Evolutionary conservation across 2,797 vertebrate species (phyloP).

Genomic region (Gephyroberyx darwinii): DNA sequence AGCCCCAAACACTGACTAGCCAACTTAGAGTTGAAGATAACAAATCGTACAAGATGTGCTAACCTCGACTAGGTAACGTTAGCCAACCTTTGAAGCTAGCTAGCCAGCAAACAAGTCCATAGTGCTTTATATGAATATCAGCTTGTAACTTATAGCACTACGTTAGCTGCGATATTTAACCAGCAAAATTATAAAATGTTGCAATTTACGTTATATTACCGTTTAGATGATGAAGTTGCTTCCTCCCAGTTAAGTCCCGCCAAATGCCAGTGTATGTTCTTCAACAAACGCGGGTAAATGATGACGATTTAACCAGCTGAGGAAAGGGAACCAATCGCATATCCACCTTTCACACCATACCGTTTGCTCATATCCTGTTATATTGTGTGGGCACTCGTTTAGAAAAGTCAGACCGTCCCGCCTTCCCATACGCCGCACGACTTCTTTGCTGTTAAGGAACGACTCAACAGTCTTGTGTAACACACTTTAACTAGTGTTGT

Average conservation of each 20-base stretch:
- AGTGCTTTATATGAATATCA: too few relatives aligned
- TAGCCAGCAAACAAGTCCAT: too few relatives aligned
- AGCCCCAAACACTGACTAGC: too few relatives aligned
- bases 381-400: slow-evolving; percentile 41
- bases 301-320: slow-evolving; percentile 45
- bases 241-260: slow-evolving; percentile 56
- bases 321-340: slow-evolving; percentile 43
- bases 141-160: too few relatives aligned
- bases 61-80: neutral
- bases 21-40: too few relatives aligned
- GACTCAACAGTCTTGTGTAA: rapidly evolving
- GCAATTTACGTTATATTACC: slow-evolving; percentile 47
- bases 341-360: too few relatives aligned
- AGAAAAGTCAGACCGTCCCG: neutral
- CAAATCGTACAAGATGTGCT: neutral
- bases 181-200: neutral
- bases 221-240: neutral
- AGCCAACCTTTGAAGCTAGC: neutral
- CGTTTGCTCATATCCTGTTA: neutral
- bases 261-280: slow-evolving; percentile 57
- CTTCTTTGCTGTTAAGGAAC: too few relatives aligned
- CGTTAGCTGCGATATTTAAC: too few relatives aligned
- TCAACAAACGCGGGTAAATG: slow-evolving; percentile 70
- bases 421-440: rapidly evolving
- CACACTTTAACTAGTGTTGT: rapidly evolving